Conservation (phyloP, 2,113 vertebrate genomes). For the Barbus barbus region DNA sequence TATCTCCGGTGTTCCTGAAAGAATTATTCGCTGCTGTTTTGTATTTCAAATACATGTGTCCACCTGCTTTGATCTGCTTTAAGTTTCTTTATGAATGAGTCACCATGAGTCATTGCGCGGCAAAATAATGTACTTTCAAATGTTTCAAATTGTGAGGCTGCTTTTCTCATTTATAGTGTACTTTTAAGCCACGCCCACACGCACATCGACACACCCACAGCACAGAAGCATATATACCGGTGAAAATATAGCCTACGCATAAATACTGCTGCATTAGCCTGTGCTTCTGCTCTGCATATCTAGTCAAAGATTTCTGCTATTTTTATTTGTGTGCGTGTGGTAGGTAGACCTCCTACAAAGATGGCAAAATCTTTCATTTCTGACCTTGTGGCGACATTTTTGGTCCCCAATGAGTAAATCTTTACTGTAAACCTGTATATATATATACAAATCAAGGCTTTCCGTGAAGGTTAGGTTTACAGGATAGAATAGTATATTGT, state of each 20-base stretch:
- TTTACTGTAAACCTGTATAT: too few relatives aligned
- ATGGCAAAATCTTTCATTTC: not conserved
- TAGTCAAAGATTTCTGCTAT: not conserved
- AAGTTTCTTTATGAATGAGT: not conserved
- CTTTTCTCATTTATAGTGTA: constrained; percentile 71
- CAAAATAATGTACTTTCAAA: not conserved
- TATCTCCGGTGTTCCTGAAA: not conserved
- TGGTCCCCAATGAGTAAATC: too few relatives aligned
- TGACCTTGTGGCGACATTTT: not conserved
- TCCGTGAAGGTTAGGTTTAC: not conserved
- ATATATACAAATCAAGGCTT: too few relatives aligned
- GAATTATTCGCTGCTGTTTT: not conserved
- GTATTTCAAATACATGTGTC: not conserved
- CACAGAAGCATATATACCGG: not conserved
- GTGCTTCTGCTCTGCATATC: not conserved
- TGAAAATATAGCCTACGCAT: too few relatives aligned
- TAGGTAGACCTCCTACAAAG: not conserved
- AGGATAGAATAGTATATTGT: not conserved
- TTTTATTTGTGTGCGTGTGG: not conserved
- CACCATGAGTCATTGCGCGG: not conserved
- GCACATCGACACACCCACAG: not conserved
- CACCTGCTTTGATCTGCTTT: not conserved
- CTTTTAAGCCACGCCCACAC: constrained; percentile 65
- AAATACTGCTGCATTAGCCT: too few relatives aligned
- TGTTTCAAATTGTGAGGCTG: constrained; percentile 3